Percentiles rank a stretch among this genome's conserved stretches.
Evolutionary conservation across 2,113 vertebrate species (phyloP).

Genomic region (Austrofundulus limnaeus): DNA sequence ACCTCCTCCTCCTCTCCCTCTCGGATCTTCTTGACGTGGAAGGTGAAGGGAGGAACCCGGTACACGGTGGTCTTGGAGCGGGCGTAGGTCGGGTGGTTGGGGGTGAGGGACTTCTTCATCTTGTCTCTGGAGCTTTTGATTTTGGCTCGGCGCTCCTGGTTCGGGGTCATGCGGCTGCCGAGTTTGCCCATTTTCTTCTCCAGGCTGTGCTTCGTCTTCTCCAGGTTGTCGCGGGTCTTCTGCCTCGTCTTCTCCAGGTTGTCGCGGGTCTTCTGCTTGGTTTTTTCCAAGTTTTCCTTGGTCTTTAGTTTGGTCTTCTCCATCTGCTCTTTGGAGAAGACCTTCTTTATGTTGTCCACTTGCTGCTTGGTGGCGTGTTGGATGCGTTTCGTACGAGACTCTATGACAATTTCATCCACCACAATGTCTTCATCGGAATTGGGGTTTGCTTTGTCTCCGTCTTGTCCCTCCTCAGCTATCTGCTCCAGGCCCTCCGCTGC

Average conservation of each 20-base stretch:
- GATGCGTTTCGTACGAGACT: conserved; percentile 91
- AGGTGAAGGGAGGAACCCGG: conserved; percentile 97
- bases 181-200: conserved; percentile 95
- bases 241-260: conserved; percentile 94
- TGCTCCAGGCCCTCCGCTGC: conserved; percentile 70
- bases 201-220: conserved; percentile 92
- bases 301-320: conserved; percentile 92
- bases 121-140: conserved; percentile 91
- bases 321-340: conserved; percentile 95
- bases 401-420: conserved; percentile 92
- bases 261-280: conserved; percentile 89
- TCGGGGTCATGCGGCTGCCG: conserved; percentile 92
- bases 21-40: conserved; percentile 96
- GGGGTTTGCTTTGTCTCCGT: conserved; percentile 77
- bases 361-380: conserved; percentile 90
- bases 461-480: conserved; percentile 71
- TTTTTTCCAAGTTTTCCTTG: conserved; percentile 94
- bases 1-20: conserved; percentile 88
- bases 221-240: conserved; percentile 91
- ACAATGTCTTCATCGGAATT: conserved; percentile 93
- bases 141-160: conserved; percentile 88
- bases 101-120: conserved; percentile 92
- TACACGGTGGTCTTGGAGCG: conserved; percentile 92
- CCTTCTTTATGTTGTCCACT: conserved; percentile 95
- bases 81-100: conserved; percentile 87